phyloP scores from a whole-genome alignment of 2,888 invertebrate species.

The Meta bourneti region DNA sequence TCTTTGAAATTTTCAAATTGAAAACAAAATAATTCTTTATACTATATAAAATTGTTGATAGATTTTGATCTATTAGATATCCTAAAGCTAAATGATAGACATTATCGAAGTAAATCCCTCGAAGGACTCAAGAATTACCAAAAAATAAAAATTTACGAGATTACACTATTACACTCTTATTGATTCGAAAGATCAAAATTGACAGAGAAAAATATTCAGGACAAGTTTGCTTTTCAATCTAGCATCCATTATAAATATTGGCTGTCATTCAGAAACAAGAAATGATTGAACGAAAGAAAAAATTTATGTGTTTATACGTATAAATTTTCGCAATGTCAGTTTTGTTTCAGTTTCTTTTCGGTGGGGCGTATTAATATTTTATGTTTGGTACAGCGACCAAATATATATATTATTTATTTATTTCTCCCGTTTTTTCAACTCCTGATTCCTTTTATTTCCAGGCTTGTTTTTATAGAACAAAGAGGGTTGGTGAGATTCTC shows the following conservation, averaged over 20 bases:
- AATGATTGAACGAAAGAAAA: background rate
- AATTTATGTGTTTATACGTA: constrained; percentile 37
- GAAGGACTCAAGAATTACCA: background rate
- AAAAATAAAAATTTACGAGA: background rate
- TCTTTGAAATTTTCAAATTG: too few species aligned
- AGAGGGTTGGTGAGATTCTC: constrained; percentile 26
- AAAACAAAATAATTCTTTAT: too few species aligned
- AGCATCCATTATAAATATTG: constrained; percentile 5
- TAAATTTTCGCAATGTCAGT: constrained; percentile 61
- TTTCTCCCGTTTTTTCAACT: constrained; percentile 1
- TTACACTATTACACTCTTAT: background rate
- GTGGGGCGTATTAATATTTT: constrained; percentile 58
- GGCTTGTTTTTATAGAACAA: constrained; percentile 29
- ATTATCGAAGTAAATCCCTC: too few species aligned
- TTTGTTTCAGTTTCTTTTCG: constrained; percentile 35
- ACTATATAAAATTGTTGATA: too few species aligned
- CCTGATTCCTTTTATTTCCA: background rate
- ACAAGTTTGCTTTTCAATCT: constrained; percentile 19
- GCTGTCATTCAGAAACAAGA: constrained; percentile 35
- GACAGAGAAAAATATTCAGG: background rate
- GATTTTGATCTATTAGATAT: too few species aligned
- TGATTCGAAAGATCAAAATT: background rate
- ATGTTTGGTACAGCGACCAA: constrained; percentile 48
- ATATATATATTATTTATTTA: constrained; percentile 19
- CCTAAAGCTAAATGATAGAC: too few species aligned